Evolutionary conservation across 2,888 invertebrate genomes (phyloP).

Genomic region (Netelia inedita): DNA sequence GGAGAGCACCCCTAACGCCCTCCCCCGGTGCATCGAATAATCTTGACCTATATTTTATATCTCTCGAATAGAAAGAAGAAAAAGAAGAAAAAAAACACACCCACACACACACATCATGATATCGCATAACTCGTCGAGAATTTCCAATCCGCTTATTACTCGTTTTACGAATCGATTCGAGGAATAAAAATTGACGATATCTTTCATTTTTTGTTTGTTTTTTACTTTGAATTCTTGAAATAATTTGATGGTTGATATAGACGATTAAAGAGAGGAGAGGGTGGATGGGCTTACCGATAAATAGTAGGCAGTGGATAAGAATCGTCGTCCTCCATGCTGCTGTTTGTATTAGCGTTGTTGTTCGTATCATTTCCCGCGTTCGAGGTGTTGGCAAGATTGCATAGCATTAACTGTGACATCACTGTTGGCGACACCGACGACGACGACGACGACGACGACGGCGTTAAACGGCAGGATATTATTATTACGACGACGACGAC

Average conservation of each 20-base stretch:
- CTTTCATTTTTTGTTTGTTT: constrained; percentile 6
- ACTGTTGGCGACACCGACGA: constrained; percentile 54
- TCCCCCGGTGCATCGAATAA: constrained; percentile 59
- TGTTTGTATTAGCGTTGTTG: constrained; percentile 91
- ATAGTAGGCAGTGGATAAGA: constrained; percentile 94
- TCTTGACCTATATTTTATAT: constrained; percentile 66
- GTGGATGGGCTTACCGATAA: constrained; percentile 89
- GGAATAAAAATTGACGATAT: not conserved
- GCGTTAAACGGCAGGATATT: constrained; percentile 52
- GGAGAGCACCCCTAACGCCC: constrained; percentile 9
- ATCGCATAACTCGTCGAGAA: not conserved
- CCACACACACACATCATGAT: not conserved
- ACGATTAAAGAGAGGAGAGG: not conserved
- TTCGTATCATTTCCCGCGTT: constrained; percentile 84
- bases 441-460: constrained; percentile 36
- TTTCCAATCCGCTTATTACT: too few species aligned
- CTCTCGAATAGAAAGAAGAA: constrained; percentile 5
- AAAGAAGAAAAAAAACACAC: not conserved
- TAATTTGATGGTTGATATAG: not conserved
- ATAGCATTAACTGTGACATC: constrained; percentile 92
- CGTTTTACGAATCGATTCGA: not conserved
- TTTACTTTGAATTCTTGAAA: not conserved
- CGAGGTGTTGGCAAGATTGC: constrained; percentile 87
- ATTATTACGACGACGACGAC: constrained; percentile 40
- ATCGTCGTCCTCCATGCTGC: constrained; percentile 91